phyloP scores from a whole-genome alignment of 1,140 invertebrate genomes.

The Bicyclus anynana region DNA sequence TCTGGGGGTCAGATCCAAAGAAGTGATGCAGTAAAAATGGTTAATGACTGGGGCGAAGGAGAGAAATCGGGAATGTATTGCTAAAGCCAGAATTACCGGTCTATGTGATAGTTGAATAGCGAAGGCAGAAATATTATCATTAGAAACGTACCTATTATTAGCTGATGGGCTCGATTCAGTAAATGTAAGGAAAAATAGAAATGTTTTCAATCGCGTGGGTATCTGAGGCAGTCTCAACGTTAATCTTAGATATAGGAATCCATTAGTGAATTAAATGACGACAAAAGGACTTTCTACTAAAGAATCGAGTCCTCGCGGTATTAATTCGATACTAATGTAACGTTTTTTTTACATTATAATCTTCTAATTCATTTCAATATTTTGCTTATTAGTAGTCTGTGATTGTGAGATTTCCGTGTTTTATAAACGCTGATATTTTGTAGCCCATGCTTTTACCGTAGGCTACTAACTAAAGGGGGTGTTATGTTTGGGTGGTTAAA shows the following conservation, averaged over 20 bases:
- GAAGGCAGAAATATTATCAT: conserved; percentile 23
- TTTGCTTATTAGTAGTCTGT: too few species aligned
- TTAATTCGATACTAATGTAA: neutral
- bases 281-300: neutral
- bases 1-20: conserved; percentile 42
- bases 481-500: too few species aligned
- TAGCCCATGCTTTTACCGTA: too few species aligned
- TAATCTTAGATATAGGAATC: neutral
- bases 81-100: conserved; percentile 30
- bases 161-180: neutral
- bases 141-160: conserved; percentile 4
- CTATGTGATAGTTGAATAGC: conserved; percentile 27
- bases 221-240: neutral
- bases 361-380: too few species aligned
- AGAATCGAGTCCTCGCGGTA: neutral
- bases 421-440: too few species aligned
- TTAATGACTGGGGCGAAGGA: conserved; percentile 44
- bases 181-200: neutral
- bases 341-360: too few species aligned
- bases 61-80: conserved; percentile 46
- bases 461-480: too few species aligned
- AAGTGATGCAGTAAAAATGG: conserved; percentile 43
- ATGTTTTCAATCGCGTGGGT: neutral
- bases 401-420: too few species aligned
- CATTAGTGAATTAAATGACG: neutral